Evolutionary conservation across 2,888 invertebrate genomes (phyloP).

Genomic region (Ashinkailepas kermadecensis): DNA sequence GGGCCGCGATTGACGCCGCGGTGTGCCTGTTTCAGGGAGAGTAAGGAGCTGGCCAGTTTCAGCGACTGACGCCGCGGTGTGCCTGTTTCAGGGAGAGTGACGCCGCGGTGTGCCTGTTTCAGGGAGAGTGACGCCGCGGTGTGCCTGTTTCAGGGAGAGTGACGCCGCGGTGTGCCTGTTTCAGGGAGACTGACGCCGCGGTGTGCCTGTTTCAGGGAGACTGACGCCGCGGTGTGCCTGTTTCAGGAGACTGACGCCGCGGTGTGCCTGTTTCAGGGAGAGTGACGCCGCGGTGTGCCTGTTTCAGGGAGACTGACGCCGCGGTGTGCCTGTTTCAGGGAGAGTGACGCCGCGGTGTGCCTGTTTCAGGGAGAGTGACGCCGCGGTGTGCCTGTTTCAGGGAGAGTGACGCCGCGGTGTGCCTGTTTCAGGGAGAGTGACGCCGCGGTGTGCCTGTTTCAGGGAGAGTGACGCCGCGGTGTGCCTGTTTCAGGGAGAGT

Average conservation of each 20-base stretch:
- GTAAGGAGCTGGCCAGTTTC: conserved; percentile 87
- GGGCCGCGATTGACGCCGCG: too few species aligned
- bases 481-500: conserved; percentile 66
- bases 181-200: too few species aligned
- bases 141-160: too few species aligned
- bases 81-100: neutral
- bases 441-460: conserved; percentile 46
- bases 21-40: conserved; percentile 71
- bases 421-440: conserved; percentile 67
- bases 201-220: too few species aligned
- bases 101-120: neutral
- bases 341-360: conserved; percentile 49
- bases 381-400: conserved; percentile 51
- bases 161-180: too few species aligned
- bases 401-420: conserved; percentile 53
- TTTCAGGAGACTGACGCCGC: too few species aligned
- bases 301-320: too few species aligned
- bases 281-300: too few species aligned
- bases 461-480: conserved; percentile 57
- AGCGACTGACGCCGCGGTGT: too few species aligned
- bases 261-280: too few species aligned
- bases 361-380: conserved; percentile 67
- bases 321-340: conserved; percentile 54
- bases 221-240: too few species aligned
- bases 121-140: too few species aligned